Percentiles rank a stretch among this genome's conserved stretches.
phyloP scores from a whole-genome alignment of 2,888 invertebrate genomes.

The Drosophila atripex region DNA sequence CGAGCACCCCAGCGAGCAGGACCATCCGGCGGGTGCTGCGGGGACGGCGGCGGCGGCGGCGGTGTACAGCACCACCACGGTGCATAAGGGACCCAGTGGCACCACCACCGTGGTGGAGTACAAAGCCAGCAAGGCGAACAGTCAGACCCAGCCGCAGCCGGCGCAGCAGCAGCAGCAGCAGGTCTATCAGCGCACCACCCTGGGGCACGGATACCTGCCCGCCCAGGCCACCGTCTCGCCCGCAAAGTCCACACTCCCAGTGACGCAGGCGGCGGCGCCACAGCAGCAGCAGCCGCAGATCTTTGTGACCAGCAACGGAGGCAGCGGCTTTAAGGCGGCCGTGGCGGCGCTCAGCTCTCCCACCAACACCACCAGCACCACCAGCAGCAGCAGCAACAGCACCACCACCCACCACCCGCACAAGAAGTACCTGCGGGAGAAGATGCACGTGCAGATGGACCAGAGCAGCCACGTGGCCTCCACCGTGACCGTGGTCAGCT shows the following conservation, averaged over 20 bases:
- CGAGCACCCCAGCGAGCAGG: slow-evolving; percentile 25
- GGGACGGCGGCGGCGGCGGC: slow-evolving; percentile 41
- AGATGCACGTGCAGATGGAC: slow-evolving; percentile 83
- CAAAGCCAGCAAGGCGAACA: slow-evolving; percentile 75
- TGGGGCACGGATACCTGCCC: slow-evolving; percentile 24
- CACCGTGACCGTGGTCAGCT: slow-evolving; percentile 81
- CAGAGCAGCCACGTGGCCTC: slow-evolving; percentile 74
- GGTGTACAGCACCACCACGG: slow-evolving; percentile 82
- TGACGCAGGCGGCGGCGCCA: slow-evolving; percentile 18
- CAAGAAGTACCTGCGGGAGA: slow-evolving; percentile 84
- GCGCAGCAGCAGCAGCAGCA: slow-evolving; percentile 15
- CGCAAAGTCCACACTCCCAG: slow-evolving; percentile 38
- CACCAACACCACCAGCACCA: slow-evolving; percentile 23
- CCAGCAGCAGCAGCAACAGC: slow-evolving; percentile 36
- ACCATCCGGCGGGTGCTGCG: slow-evolving; percentile 1
- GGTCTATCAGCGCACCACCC: slow-evolving; percentile 21
- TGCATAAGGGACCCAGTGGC: slow-evolving; percentile 83
- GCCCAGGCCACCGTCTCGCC: slow-evolving; percentile 45
- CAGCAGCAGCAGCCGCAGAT: slow-evolving; percentile 54
- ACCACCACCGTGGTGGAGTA: slow-evolving; percentile 84
- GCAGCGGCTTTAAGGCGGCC: slow-evolving; percentile 33
- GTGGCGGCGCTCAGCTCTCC: slow-evolving; percentile 30
- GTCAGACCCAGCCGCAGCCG: slow-evolving; percentile 29
- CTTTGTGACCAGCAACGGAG: slow-evolving; percentile 64
- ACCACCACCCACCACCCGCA: slow-evolving; percentile 83